Conservation (phyloP, 2,113 vertebrate species). For the Sula dactylatra region DNA sequence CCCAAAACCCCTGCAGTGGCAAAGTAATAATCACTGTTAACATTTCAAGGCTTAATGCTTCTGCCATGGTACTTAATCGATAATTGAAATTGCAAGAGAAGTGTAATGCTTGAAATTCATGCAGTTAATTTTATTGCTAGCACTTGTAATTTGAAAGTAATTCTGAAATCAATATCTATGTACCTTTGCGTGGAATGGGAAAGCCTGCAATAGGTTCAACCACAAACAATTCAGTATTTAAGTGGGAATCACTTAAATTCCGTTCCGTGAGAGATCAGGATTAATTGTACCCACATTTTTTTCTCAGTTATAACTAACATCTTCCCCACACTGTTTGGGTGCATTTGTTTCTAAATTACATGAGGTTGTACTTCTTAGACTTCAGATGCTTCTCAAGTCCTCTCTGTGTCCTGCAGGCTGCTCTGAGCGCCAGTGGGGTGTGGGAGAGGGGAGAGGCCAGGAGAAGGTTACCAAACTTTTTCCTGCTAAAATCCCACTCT, state of each 20-base stretch:
- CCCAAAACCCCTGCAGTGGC: background rate
- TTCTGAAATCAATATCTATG: constrained; percentile 52
- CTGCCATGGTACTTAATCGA: constrained; percentile 25
- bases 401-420: background rate
- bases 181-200: background rate
- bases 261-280: background rate
- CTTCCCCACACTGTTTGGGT: background rate
- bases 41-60: constrained; percentile 17
- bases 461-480: background rate
- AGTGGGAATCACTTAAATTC: background rate
- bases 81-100: constrained; percentile 54
- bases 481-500: background rate
- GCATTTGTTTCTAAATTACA: background rate
- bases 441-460: background rate
- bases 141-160: constrained; percentile 60
- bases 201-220: background rate
- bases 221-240: background rate
- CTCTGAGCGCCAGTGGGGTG: background rate
- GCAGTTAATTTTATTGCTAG: constrained; percentile 59
- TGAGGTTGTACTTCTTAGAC: background rate
- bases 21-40: constrained; percentile 2
- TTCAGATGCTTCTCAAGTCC: background rate
- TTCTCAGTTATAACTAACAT: background rate
- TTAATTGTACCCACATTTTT: background rate
- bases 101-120: constrained; percentile 35